Percentiles rank a stretch among this genome's conserved stretches.
phyloP scores from a whole-genome alignment of 2,113 vertebrate species.

The Natator depressus region DNA sequence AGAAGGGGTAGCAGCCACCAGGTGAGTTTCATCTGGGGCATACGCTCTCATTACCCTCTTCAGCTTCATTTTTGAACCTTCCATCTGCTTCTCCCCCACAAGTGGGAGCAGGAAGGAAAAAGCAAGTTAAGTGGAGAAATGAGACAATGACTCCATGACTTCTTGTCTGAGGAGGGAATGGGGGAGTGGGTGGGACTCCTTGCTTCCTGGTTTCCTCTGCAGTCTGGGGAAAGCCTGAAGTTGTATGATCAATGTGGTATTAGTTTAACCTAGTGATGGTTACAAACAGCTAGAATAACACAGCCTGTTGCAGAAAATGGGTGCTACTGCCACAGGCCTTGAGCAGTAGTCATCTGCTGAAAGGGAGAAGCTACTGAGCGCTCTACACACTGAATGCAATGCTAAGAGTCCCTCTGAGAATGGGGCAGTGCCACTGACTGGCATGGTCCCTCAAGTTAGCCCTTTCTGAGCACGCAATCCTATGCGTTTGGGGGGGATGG shows the following conservation, averaged over 20 bases:
- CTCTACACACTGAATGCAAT: not conserved
- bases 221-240: not conserved
- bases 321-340: not conserved
- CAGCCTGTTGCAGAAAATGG: fast-evolving
- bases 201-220: not conserved
- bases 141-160: not conserved
- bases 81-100: not conserved
- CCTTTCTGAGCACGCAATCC: not conserved
- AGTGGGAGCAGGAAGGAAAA: not conserved
- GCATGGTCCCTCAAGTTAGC: fast-evolving
- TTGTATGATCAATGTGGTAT: not conserved
- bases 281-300: not conserved
- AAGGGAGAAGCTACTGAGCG: too few species aligned
- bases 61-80: not conserved
- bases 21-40: not conserved
- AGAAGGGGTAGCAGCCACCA: not conserved
- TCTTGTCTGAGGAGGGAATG: not conserved
- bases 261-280: fast-evolving
- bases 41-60: not conserved
- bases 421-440: not conserved
- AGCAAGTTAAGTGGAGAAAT: not conserved
- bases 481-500: not conserved
- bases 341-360: too few species aligned
- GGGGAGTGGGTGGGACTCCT: not conserved
- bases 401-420: not conserved